Evolutionary conservation across 2,113 vertebrate genomes (phyloP).

Genomic region (Fregetta grallaria): DNA sequence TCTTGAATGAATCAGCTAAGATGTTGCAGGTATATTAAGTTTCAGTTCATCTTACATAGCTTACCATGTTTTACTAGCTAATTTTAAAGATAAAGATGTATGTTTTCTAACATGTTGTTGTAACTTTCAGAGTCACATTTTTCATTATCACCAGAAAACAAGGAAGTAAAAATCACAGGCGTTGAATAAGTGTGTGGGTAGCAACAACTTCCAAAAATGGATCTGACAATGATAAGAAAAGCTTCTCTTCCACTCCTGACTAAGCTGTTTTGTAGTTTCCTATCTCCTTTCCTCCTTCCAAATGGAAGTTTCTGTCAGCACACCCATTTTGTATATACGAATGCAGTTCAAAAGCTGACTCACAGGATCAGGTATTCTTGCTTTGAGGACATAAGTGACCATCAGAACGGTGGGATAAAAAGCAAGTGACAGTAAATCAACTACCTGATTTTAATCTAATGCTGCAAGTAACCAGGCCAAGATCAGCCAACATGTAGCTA

Average conservation of each 20-base stretch:
- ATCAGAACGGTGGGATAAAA: neutral
- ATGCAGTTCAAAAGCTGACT: neutral
- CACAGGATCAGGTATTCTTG: neutral
- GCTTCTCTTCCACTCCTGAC: neutral
- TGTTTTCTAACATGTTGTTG: neutral
- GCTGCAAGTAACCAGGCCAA: neutral
- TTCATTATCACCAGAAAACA: neutral
- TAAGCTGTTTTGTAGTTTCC: neutral
- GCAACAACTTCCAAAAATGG: neutral
- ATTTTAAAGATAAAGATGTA: neutral
- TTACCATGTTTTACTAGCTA: neutral
- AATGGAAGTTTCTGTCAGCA: neutral
- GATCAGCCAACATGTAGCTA: neutral
- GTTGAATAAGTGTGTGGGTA: neutral
- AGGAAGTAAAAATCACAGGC: neutral
- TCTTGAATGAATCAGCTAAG: slow-evolving; percentile 70
- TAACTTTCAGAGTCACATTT: neutral
- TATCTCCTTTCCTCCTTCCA: neutral
- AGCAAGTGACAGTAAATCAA: neutral
- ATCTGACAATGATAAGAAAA: neutral
- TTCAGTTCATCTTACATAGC: neutral
- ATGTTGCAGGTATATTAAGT: slow-evolving; percentile 77
- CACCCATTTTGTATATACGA: neutral
- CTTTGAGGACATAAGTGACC: neutral
- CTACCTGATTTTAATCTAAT: neutral